Conservation (phyloP, 2,113 vertebrate genomes). For the Antennarius striatus region DNA sequence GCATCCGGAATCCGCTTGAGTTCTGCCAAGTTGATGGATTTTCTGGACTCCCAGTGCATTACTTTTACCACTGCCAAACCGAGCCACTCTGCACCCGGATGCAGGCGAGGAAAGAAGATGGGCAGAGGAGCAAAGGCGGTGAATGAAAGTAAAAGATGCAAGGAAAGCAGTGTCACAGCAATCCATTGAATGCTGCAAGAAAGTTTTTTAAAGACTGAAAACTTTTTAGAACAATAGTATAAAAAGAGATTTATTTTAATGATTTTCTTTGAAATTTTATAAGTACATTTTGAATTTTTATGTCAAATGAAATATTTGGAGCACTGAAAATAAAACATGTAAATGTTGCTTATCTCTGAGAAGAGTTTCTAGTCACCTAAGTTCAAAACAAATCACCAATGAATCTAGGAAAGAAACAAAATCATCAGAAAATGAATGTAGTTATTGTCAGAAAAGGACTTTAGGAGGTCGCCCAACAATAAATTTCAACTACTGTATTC, state of each 20-base stretch:
- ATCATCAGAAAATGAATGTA: no score
- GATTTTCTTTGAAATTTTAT: not conserved
- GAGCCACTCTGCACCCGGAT: constrained; percentile 67
- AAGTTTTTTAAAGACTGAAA: not conserved
- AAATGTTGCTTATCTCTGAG: constrained; percentile 13
- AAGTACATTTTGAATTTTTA: not conserved
- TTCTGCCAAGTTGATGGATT: constrained; percentile 85
- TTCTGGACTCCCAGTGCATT: constrained; percentile 91
- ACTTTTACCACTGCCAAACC: constrained; percentile 89
- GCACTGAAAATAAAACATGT: constrained; percentile 38
- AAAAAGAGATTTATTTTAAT: not conserved
- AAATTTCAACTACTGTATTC: no score
- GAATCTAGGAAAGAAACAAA: no score
- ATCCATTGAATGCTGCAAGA: constrained; percentile 21
- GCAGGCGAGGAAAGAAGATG: constrained; percentile 51
- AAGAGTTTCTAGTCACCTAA: no score
- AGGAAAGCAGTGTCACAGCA: constrained; percentile 25
- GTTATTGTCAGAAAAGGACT: no score
- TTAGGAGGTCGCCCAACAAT: no score
- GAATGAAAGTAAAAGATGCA: not conserved
- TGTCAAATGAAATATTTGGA: constrained; percentile 6
- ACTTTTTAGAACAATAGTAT: not conserved
- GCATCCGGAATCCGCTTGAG: constrained; percentile 84
- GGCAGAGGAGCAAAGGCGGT: constrained; percentile 6
- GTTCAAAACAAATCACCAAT: no score